Conservation (phyloP, 1,140 invertebrate species). For the Brachionus paranguensis region DNA sequence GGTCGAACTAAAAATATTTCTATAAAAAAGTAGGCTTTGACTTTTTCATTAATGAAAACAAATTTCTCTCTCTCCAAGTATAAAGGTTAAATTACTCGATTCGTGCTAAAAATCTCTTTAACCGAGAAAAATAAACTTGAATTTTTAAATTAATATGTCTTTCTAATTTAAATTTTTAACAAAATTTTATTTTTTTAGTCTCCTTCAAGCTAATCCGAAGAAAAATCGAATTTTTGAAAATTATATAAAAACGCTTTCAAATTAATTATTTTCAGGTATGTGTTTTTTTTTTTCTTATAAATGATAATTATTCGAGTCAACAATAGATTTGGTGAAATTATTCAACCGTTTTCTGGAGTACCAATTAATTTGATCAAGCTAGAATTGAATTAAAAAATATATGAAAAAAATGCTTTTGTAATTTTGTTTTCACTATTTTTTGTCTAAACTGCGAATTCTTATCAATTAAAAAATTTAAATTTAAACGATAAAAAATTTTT, state of each 20-base stretch:
- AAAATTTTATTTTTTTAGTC: neutral
- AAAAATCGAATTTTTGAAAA: neutral
- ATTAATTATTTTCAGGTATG: neutral
- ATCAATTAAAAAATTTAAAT: constrained; percentile 5
- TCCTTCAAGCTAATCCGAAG: neutral
- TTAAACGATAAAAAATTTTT: neutral
- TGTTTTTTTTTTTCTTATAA: neutral
- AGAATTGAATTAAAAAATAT: neutral
- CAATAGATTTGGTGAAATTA: neutral
- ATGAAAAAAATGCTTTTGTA: neutral
- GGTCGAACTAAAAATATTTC: neutral
- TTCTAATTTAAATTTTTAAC: neutral
- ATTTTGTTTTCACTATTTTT: neutral
- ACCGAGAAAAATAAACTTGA: neutral
- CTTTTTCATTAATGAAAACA: neutral
- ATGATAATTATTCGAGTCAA: neutral
- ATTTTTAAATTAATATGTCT: neutral
- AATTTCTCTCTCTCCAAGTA: neutral
- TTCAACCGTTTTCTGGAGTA: neutral
- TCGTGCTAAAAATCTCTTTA: neutral
- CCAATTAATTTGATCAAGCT: neutral
- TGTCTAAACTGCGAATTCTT: neutral
- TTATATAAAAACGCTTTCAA: neutral
- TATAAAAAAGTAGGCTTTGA: neutral
- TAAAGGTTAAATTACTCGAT: constrained; percentile 29